These are phyloP conservation scores for Otocyon megalotis DNA, from an alignment of 2,113 vertebrate genomes.

Conservation along the genomic window DNA sequence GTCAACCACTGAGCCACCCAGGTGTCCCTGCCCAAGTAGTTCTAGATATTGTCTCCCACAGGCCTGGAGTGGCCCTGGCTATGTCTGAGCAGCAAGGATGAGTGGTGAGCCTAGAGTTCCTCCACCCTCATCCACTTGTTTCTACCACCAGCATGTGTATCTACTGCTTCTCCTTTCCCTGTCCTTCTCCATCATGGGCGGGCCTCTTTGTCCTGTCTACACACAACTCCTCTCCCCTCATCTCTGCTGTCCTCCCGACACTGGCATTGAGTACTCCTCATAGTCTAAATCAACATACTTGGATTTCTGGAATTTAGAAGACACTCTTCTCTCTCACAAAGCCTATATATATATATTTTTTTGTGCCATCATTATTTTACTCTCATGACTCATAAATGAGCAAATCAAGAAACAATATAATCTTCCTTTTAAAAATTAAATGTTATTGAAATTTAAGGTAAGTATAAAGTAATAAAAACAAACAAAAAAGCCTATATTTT, in stretches of 20 bases:
- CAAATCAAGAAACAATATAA: no score
- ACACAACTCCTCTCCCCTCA: not conserved
- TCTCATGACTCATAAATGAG: no score
- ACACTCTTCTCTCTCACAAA: not conserved
- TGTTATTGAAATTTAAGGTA: no score
- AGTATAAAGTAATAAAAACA: no score
- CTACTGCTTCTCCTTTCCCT: not conserved
- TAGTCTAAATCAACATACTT: not conserved
- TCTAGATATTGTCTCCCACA: fast-evolving
- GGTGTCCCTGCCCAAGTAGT: not conserved
- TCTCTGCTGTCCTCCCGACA: not conserved
- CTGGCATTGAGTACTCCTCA: not conserved
- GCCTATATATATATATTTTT: no score
- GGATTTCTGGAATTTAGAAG: not conserved
- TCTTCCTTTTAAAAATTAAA: no score
- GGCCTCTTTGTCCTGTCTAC: not conserved
- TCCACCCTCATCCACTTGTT: not conserved
- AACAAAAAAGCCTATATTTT: not conserved
- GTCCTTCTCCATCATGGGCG: not conserved
- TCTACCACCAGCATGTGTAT: not conserved
- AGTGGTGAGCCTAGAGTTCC: not conserved
- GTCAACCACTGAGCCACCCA: no score
- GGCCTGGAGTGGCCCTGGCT: not conserved
- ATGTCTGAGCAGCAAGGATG: not conserved
- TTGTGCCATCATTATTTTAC: no score